Conservation (phyloP, 2,797 vertebrate genomes). For the Crenichthys baileyi region DNA sequence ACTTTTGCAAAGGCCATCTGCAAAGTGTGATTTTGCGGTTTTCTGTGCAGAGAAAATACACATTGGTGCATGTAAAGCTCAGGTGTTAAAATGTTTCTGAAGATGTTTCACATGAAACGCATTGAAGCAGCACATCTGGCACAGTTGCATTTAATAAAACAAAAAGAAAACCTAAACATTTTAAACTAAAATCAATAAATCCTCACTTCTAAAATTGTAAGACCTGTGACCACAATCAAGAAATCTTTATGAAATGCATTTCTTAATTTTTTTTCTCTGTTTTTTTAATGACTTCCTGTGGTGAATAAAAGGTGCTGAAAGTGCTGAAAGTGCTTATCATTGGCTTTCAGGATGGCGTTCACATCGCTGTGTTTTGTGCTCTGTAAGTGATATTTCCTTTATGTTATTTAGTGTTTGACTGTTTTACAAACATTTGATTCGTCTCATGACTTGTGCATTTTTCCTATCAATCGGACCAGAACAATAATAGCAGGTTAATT, state of each 20-base stretch:
- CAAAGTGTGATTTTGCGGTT: background rate
- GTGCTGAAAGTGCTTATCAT: background rate
- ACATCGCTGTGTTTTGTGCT: background rate
- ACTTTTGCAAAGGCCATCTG: background rate
- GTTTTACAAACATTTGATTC: background rate
- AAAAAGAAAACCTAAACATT: background rate
- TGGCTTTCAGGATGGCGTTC: background rate
- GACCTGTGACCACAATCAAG: background rate
- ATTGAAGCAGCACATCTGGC: background rate
- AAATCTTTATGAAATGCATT: background rate
- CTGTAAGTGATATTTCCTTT: background rate
- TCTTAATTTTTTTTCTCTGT: background rate
- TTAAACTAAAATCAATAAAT: background rate
- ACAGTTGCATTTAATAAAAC: background rate
- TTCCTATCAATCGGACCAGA: background rate
- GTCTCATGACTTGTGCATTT: background rate
- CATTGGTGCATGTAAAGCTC: background rate
- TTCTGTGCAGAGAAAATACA: background rate
- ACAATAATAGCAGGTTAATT: no score
- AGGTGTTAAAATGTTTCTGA: background rate
- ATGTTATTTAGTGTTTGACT: no score
- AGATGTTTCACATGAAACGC: background rate
- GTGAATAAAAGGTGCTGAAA: background rate
- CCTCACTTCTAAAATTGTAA: background rate
- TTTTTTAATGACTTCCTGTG: background rate